A percentile compares a stretch with the other conserved stretches of the same genome.
Evolutionary conservation across 2,113 vertebrate species (phyloP).

Genomic region (Atractosteus spatula): DNA sequence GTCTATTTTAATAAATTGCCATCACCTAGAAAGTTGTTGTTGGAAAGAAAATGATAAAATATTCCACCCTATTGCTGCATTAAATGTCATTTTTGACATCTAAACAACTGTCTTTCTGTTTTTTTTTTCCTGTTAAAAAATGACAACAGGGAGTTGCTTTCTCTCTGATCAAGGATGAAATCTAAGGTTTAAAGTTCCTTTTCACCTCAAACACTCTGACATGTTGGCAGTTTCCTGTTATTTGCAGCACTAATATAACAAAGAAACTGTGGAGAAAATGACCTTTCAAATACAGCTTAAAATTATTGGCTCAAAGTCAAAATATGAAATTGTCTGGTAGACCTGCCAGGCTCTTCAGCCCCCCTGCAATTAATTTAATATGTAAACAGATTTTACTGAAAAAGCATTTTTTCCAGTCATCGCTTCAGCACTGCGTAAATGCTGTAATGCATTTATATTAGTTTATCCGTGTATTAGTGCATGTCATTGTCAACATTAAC

Average conservation of each 20-base stretch:
- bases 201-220: conserved; percentile 48
- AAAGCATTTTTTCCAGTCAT: neutral
- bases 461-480: no score
- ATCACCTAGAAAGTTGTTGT: neutral
- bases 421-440: neutral
- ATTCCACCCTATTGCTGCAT: neutral
- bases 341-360: neutral
- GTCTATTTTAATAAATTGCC: neutral
- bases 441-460: no score
- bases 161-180: conserved; percentile 69
- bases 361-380: neutral
- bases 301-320: conserved; percentile 7
- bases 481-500: no score
- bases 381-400: neutral
- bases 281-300: conserved; percentile 19
- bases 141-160: conserved; percentile 36
- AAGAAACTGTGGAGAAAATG: conserved; percentile 7
- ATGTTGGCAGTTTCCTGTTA: conserved; percentile 12
- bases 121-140: conserved; percentile 2
- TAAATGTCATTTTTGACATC: conserved; percentile 22
- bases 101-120: neutral
- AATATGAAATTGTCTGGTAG: neutral
- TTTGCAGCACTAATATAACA: conserved; percentile 7
- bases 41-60: conserved; percentile 7
- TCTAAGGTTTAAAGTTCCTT: conserved; percentile 64